phyloP scores from a whole-genome alignment of 2,888 invertebrate genomes.

The Barypeithes pellucidus region DNA sequence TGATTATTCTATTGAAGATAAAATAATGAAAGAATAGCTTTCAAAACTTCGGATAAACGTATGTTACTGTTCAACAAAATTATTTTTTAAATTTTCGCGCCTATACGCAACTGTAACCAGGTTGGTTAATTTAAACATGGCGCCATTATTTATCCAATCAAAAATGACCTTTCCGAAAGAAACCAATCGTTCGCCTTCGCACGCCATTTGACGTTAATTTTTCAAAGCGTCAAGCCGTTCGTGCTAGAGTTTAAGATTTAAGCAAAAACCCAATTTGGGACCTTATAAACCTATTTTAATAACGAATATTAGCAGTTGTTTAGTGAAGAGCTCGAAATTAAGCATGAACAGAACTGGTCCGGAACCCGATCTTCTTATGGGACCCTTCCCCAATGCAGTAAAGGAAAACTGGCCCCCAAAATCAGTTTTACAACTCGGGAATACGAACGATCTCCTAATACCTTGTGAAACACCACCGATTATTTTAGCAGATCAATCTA shows the following conservation, averaged over 20 bases:
- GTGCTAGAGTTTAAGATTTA: no score
- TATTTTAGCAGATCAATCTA: neutral
- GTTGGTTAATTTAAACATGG: neutral
- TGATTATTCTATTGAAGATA: no score
- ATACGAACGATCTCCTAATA: neutral
- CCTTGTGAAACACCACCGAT: neutral
- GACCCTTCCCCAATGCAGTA: no score
- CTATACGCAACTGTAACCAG: neutral
- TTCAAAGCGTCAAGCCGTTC: no score
- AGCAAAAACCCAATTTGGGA: no score
- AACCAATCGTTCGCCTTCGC: neutral
- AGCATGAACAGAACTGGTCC: neutral
- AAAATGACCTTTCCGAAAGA: neutral
- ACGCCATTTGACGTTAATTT: slow-evolving; percentile 12
- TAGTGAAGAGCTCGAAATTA: neutral
- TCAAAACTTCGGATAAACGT: no score
- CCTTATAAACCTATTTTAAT: neutral
- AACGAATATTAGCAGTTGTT: neutral
- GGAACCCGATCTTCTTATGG: neutral
- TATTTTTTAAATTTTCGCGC: no score
- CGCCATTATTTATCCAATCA: slow-evolving; percentile 3
- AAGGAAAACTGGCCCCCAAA: neutral
- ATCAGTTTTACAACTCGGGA: neutral
- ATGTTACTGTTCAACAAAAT: no score
- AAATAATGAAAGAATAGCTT: no score